Base-by-base conservation (phyloP, 2,113 vertebrate species). In the Limanda limanda region DNA sequence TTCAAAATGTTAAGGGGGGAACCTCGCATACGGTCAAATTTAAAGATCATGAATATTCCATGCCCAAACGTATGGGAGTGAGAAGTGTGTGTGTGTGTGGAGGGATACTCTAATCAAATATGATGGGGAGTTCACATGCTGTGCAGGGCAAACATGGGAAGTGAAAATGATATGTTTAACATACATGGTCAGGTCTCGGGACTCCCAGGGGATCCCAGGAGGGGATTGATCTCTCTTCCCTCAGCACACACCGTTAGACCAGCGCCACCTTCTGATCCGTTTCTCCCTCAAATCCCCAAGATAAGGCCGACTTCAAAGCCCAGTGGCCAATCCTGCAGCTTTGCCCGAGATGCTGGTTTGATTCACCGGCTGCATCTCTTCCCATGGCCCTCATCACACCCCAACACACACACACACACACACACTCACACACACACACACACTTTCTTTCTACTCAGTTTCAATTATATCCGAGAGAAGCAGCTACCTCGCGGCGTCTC, bases 241-340 rank as follows among this genome's bases (percentile, higher is more conserved):
- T 74, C 70, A n/a, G 40, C 68, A 37, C 61, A 59, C 56, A 85
- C 62, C 62, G 37, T 89, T 88, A 89, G 74, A 87, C 60, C 59
- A 83, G 65, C 77, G 89, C 92, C 89, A 81, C 83, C 83, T 71
- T 82, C 79, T 84, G 79, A 74, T 69, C 81, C 70, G 68, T 69
- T 86, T 86, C 79, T 71, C 71, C 77, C 74, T 57, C 20, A 84
- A 88, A 87, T 86, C 86, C 84, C 87, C 45, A 62, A 56, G 77
- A 88, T 81, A 82, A 88, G 74, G 47, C 86, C 35, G 80, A 91
- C 93, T 92, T 94, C 91, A 94, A 93, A 94, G 92, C 72, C 82
- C 63, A 5, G 35, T 25, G 71, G 81, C 73, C 85, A 81, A 90
- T 92, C 89, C 89, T 74, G 61, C 83, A 85, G 93, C 89, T 89